These are phyloP conservation scores for Polyodon spathula DNA, from an alignment of 2,113 vertebrate genomes.

Conservation along the genomic window DNA sequence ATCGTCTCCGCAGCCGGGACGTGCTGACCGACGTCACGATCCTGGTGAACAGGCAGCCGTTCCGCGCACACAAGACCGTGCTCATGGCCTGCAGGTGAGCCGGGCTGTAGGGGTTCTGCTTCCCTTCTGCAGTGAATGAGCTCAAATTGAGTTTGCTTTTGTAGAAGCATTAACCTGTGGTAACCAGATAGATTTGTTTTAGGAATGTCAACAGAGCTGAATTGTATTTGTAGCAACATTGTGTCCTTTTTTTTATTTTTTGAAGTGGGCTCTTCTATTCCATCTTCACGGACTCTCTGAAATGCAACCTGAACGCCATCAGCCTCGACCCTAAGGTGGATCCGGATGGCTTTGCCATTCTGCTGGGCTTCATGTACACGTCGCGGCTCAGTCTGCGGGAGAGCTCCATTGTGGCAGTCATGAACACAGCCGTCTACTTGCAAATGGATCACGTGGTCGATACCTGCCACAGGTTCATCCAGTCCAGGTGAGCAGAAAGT, in stretches of 20 bases:
- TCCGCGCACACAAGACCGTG: slow-evolving; percentile 93
- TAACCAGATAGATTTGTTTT: too few relatives aligned
- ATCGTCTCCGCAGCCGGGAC: slow-evolving; percentile 84
- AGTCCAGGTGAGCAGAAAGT: too few relatives aligned
- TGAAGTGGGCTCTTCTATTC: slow-evolving; percentile 90
- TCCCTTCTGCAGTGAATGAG: too few relatives aligned
- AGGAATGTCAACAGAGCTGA: too few relatives aligned
- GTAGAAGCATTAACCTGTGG: not conserved
- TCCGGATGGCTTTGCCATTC: slow-evolving; percentile 88
- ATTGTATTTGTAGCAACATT: not conserved
- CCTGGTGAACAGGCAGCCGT: slow-evolving; percentile 88
- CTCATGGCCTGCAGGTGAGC: slow-evolving; percentile 96
- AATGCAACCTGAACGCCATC: slow-evolving; percentile 89
- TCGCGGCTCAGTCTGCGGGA: slow-evolving; percentile 88
- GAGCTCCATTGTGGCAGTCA: slow-evolving; percentile 85
- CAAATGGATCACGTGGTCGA: slow-evolving; percentile 97
- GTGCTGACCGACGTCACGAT: slow-evolving; percentile 93
- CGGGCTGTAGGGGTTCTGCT: too few relatives aligned
- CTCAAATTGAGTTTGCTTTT: not conserved
- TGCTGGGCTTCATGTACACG: slow-evolving; percentile 97
- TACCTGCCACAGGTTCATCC: too few relatives aligned
- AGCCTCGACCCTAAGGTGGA: slow-evolving; percentile 92
- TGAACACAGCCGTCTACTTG: slow-evolving; percentile 91
- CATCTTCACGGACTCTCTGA: slow-evolving; percentile 95
- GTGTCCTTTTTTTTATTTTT: slow-evolving; percentile 9